Conservation (phyloP, 23 tunicate species). For the Clavelina lepadiformis region DNA sequence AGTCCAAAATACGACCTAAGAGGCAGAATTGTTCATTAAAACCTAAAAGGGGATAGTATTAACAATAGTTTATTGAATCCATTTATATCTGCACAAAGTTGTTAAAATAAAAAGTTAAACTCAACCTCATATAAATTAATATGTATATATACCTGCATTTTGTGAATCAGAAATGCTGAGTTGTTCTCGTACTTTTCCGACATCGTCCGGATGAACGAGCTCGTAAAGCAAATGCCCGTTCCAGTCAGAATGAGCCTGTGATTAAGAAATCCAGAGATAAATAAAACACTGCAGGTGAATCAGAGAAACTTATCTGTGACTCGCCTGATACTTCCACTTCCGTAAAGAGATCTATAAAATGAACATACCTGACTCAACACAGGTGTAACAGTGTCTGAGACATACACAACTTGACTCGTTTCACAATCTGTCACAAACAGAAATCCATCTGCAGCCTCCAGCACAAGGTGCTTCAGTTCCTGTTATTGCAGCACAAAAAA, state of each 20-base stretch:
- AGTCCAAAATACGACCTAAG: conserved; percentile 73
- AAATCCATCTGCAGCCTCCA: conserved; percentile 96
- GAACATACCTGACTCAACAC: conserved; percentile 57
- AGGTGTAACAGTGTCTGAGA: conserved; percentile 92
- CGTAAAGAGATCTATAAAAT: background rate
- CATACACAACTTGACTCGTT: conserved; percentile 81
- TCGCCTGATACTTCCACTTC: background rate
- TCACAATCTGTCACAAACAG: conserved; percentile 86
- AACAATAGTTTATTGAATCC: too few species aligned
- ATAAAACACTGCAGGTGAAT: background rate
- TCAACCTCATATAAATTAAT: background rate
- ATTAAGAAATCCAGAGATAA: background rate
- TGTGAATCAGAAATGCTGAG: conserved; percentile 62
- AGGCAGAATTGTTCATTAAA: too few species aligned
- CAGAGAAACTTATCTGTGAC: background rate
- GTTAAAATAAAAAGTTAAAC: background rate
- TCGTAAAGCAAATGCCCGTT: conserved; percentile 65
- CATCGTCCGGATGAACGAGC: conserved; percentile 82
- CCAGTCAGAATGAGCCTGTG: conserved; percentile 86
- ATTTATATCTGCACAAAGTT: too few species aligned
- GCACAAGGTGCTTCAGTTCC: conserved; percentile 88
- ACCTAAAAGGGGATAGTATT: too few species aligned
- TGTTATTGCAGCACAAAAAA: too few species aligned
- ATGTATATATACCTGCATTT: conserved; percentile 30
- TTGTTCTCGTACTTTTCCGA: conserved; percentile 76